These are phyloP conservation scores for Eurytoma adleriae DNA, from an alignment of 2,888 invertebrate genomes.

Conservation along the genomic window DNA sequence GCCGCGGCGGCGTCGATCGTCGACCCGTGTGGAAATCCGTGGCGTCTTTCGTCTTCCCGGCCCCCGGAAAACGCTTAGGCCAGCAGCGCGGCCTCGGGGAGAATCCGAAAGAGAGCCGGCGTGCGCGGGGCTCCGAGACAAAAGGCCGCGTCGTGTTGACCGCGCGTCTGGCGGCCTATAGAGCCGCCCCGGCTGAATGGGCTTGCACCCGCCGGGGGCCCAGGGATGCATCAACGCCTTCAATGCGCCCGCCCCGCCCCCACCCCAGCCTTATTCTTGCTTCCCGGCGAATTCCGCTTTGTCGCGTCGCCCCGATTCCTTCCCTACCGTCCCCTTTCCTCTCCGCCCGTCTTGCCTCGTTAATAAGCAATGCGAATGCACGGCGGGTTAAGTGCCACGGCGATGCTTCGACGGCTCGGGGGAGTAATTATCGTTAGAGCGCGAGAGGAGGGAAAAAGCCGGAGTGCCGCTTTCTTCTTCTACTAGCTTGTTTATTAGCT, in stretches of 20 bases:
- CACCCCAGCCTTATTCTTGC: neutral
- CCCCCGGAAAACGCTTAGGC: neutral
- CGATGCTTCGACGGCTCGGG: neutral
- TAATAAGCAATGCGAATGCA: conserved; percentile 13
- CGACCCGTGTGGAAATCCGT: too few relatives aligned
- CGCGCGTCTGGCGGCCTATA: conserved; percentile 67
- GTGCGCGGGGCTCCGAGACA: conserved; percentile 61
- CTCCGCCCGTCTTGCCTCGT: conserved; percentile 20
- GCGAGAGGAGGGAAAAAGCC: neutral
- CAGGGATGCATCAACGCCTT: conserved; percentile 11
- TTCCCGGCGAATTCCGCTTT: neutral
- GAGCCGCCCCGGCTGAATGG: conserved; percentile 58
- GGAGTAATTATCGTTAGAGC: conserved; percentile 27
- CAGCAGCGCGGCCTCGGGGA: neutral
- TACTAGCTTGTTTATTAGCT: conserved; percentile 2
- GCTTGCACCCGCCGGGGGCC: neutral
- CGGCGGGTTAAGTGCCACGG: neutral
- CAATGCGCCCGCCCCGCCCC: neutral
- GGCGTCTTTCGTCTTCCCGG: too few relatives aligned
- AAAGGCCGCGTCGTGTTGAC: conserved; percentile 68
- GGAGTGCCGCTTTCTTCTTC: neutral
- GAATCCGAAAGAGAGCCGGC: neutral
- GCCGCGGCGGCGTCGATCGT: too few relatives aligned
- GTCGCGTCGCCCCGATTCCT: neutral
- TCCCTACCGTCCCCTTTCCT: too few relatives aligned